Evolutionary conservation across 2,113 vertebrate species (phyloP).

Genomic region (Macroglossus sobrinus): DNA sequence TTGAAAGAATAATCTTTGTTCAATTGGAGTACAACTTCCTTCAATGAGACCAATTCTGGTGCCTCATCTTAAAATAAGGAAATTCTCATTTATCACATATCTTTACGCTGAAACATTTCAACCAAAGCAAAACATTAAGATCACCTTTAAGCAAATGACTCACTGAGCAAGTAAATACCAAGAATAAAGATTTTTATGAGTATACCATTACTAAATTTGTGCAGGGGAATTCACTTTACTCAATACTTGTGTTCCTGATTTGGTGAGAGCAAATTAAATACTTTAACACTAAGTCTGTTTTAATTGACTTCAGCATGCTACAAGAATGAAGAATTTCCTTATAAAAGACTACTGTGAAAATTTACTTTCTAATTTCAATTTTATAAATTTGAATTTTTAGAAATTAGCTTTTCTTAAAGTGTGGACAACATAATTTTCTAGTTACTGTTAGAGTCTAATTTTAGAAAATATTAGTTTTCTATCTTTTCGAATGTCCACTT

Average conservation of each 20-base stretch:
- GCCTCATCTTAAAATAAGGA: constrained; percentile 45
- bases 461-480: background rate
- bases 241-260: background rate
- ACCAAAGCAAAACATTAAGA: constrained; percentile 2
- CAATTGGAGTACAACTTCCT: constrained; percentile 50
- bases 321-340: background rate
- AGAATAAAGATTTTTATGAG: background rate
- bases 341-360: constrained; percentile 22
- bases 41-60: constrained; percentile 23
- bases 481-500: background rate
- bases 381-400: constrained; percentile 10
- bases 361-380: constrained; percentile 26
- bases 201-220: background rate
- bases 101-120: constrained; percentile 36
- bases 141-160: constrained; percentile 36
- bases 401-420: constrained; percentile 28
- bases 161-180: background rate
- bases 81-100: constrained; percentile 22
- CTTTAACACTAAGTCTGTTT: background rate
- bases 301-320: background rate
- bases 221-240: background rate
- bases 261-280: constrained; percentile 17
- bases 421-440: background rate
- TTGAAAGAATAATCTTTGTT: constrained; percentile 57
- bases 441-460: background rate